Base-by-base conservation (phyloP, 1,140 invertebrate species). In the Physella acuta region DNA sequence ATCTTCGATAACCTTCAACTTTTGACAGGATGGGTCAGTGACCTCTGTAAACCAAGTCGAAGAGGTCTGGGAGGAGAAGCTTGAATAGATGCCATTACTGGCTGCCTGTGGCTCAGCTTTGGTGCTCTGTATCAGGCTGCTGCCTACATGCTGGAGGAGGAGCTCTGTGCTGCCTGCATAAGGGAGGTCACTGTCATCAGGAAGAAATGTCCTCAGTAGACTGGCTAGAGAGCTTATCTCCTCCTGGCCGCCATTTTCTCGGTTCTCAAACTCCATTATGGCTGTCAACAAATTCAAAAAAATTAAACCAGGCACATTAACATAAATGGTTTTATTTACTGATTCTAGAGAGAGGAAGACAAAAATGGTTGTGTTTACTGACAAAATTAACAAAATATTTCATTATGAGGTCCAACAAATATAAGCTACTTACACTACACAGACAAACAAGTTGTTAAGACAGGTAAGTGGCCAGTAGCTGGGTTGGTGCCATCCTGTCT, bases 131-230 rank as follows among this genome's bases (percentile, higher is more conserved):
- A 31, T 34, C 28, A 31, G 26, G 14, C 44, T 49, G 16, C 16
- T 34, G 2, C 52, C 53, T 2, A 59, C 28, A 37, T 59, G 65
- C 26, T 59, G 11, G 26, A 68, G 65, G 1, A 68, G 39, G 17
- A 37, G 30, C 3, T 51, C 26, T 28, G 33, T 59, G 39, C 44
- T 68, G 30, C 31, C 33, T 11, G 11, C 59, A 4, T 34, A 16
- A 39, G 63, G 52, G 3, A 68, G 28, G 36, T 68, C 55, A 37
- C 30, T 28, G 17, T 68, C 31, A 59, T 68, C 65, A 37, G 65
- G 65, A 17, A 68, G 36, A 36, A 68, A 68, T 3, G 65, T 68
- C 24, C 53, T 36, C 4, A 68, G 55, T 24, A 68, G 34, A 44
- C 51, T 37, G 11, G 65, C 53, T 26, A 68, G 20, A 28, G 65